Base-by-base conservation (phyloP, 2,113 vertebrate species). In the Glaucidium brasilianum region DNA sequence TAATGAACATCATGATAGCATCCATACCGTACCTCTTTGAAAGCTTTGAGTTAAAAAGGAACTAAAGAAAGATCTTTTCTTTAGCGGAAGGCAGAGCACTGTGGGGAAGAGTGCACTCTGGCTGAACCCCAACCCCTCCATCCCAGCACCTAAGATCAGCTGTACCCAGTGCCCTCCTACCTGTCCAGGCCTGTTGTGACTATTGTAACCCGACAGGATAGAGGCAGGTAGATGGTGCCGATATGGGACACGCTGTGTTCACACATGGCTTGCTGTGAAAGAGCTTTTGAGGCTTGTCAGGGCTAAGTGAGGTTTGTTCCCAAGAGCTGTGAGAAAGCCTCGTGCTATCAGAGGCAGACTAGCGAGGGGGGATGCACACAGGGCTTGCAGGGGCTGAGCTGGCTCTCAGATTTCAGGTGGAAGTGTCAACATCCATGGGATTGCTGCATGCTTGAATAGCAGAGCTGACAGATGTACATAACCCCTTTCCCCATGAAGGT, bases 241-340 rank as follows among this genome's bases (percentile, higher is more conserved):
- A 34, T 13, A n/a, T 0, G 5, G 52, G 43, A 60, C n/a, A n/a
- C 0, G 0, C 26, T 1, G 20, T 21, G 21, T 52, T 92, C 80
- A 89, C 73, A 35, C 74, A 15, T 27, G 56, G 34, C 69, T 91
- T 69, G 53, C 67, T 90, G 66, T 82, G 87, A 92, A 95, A 96
- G 84, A 67, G 73, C 34, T 95, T 66, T 32, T 52, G 68, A 84
- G 89, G 50, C 90, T 92, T 87, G 84, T 55, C 68, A 89, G 39
- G 52, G 16, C n/a, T n/a, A 39, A 32, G 83, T 10, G 52, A 92
- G 77, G 23, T 43, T 82, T 79, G 56, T 72, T 27, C 53, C 35
- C 7, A 25, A 16, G 73, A 26, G 34, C 59, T 56, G 13, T 39
- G 80, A 78, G 68, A 49, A 88, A 91, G 30, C n/a, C 60, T 63